A percentile compares a stretch with the other conserved stretches of the same genome.
phyloP scores from a whole-genome alignment of 1,140 invertebrate species.

The Platyura marginata region DNA sequence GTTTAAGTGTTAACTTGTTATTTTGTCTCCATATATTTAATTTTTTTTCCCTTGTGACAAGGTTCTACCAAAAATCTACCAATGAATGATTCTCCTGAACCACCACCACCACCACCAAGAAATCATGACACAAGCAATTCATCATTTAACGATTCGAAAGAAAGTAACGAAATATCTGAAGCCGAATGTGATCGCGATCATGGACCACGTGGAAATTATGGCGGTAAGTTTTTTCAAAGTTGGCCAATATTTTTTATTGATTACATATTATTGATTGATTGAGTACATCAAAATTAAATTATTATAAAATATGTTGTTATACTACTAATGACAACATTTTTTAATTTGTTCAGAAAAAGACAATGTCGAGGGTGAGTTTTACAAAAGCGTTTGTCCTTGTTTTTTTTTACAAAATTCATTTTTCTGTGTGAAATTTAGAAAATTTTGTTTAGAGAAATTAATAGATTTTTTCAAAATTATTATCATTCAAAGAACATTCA shows the following conservation, averaged over 20 bases:
- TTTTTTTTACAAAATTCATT: neutral
- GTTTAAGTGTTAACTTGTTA: too few species aligned
- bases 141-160: slow-evolving; percentile 77
- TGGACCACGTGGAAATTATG: slow-evolving; percentile 48
- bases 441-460: neutral
- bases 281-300: slow-evolving; percentile 6
- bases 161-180: slow-evolving; percentile 84
- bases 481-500: too few species aligned
- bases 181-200: slow-evolving; percentile 77
- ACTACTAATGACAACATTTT: neutral
- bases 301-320: neutral
- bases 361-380: neutral
- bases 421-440: neutral
- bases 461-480: too few species aligned
- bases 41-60: too few species aligned
- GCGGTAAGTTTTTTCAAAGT: slow-evolving; percentile 34
- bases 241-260: neutral
- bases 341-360: neutral
- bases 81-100: slow-evolving; percentile 52
- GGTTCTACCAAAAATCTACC: slow-evolving; percentile 50
- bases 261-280: neutral
- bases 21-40: too few species aligned
- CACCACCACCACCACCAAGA: slow-evolving; percentile 58
- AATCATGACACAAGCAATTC: slow-evolving; percentile 51
- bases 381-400: neutral